Percentiles rank a stretch among this genome's conserved stretches.
phyloP scores from a whole-genome alignment of 1,140 invertebrate species.

The Mercenaria mercenaria region DNA sequence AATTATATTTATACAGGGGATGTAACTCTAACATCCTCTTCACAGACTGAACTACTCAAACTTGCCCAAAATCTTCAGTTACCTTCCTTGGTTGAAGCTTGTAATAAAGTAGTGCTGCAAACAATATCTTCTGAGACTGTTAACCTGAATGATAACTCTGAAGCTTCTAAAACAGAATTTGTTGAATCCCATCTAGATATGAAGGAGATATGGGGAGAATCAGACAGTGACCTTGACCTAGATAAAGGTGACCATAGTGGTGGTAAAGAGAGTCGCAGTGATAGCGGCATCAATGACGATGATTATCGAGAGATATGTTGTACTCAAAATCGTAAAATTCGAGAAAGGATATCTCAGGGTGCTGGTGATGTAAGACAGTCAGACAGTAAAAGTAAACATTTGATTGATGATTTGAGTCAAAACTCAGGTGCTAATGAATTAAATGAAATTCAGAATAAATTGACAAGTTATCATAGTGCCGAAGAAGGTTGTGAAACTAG shows the following conservation, averaged over 20 bases:
- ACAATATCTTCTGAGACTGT: background rate
- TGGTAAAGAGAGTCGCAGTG: background rate
- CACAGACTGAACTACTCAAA: slow-evolving; percentile 9
- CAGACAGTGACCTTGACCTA: slow-evolving; percentile 49
- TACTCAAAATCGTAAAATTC: slow-evolving; percentile 42
- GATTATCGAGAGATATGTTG: slow-evolving; percentile 54
- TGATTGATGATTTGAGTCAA: background rate
- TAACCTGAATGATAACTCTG: background rate
- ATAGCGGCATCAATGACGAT: slow-evolving; percentile 13
- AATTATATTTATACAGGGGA: slow-evolving; percentile 72
- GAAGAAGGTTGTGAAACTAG: background rate
- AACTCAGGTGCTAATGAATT: background rate
- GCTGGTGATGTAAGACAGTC: background rate
- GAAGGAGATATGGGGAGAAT: slow-evolving; percentile 59
- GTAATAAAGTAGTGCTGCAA: slow-evolving; percentile 15
- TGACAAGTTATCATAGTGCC: background rate
- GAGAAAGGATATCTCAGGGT: background rate
- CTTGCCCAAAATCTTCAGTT: slow-evolving; percentile 1
- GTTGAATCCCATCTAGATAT: slow-evolving; percentile 23
- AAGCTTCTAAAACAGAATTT: background rate
- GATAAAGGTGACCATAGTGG: background rate
- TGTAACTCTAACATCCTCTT: slow-evolving; percentile 30
- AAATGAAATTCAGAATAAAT: background rate
- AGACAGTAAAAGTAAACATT: background rate
- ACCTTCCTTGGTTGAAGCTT: slow-evolving; percentile 14